Evolutionary conservation across 2,797 vertebrate genomes (phyloP).

Genomic region (Pangasius djambal): DNA sequence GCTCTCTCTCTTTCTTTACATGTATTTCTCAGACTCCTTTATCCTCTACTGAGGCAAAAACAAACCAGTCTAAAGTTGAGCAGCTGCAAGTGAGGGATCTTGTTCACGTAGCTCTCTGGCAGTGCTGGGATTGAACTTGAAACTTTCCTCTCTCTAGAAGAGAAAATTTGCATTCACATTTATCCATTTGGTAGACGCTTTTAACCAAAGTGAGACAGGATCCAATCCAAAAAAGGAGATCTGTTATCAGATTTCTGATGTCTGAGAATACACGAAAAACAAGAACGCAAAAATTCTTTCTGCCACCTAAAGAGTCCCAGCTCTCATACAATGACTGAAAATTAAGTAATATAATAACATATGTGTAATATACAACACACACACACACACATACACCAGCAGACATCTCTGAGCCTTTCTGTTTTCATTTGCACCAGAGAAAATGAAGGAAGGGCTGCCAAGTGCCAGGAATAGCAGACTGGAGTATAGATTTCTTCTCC

Average conservation of each 20-base stretch:
- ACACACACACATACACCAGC: slow-evolving; percentile 21
- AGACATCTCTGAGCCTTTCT: slow-evolving; percentile 36
- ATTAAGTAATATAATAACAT: not conserved
- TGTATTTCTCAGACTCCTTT: not conserved
- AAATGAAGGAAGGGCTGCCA: slow-evolving; percentile 41
- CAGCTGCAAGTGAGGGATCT: not conserved
- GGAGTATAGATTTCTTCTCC: slow-evolving; percentile 59
- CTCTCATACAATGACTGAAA: not conserved
- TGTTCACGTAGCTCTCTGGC: not conserved
- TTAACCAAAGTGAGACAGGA: not conserved
- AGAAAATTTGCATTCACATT: no score
- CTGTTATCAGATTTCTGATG: not conserved
- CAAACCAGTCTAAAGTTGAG: not conserved
- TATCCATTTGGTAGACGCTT: not conserved
- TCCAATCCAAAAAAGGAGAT: not conserved
- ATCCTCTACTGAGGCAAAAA: not conserved
- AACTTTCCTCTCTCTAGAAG: not conserved
- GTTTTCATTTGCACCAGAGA: slow-evolving; percentile 46
- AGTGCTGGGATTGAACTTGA: not conserved
- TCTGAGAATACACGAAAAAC: not conserved
- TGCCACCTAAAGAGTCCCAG: not conserved
- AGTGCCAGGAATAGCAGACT: slow-evolving; percentile 50
- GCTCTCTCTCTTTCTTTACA: not conserved
- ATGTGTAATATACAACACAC: not conserved
- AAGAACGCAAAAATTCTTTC: not conserved